Evolutionary conservation across 2,888 invertebrate genomes (phyloP).

Genomic region (Dynastes maya): DNA sequence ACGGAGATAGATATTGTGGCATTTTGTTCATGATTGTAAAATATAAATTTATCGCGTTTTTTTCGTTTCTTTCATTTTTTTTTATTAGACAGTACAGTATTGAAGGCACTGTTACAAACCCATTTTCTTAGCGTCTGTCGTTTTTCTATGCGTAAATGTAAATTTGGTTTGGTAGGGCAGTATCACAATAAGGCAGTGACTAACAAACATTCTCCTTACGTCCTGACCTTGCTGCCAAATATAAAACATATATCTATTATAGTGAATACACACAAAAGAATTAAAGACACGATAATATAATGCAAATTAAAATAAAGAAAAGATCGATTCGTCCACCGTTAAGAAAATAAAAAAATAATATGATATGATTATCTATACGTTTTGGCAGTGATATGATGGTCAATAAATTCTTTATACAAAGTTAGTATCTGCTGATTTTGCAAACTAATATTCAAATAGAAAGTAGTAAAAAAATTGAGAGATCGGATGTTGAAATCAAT

Average conservation of each 20-base stretch:
- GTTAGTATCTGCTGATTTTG: too few relatives aligned
- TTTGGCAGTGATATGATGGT: constrained; percentile 52
- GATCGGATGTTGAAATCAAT: too few relatives aligned
- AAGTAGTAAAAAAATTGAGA: too few relatives aligned
- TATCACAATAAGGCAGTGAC: constrained; percentile 67
- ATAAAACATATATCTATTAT: constrained; percentile 20
- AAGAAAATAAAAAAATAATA: constrained; percentile 29
- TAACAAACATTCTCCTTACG: constrained; percentile 49
- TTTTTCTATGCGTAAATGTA: constrained; percentile 56
- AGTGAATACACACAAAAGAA: constrained; percentile 4
- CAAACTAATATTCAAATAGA: too few relatives aligned
- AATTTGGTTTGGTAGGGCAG: constrained; percentile 63
- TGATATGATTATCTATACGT: constrained; percentile 45
- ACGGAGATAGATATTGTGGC: constrained; percentile 53
- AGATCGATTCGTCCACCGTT: not conserved
- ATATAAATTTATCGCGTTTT: constrained; percentile 60
- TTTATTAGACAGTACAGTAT: constrained; percentile 61
- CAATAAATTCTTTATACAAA: constrained; percentile 13
- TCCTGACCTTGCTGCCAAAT: constrained; percentile 53
- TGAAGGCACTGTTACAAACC: constrained; percentile 66
- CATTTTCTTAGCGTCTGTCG: constrained; percentile 55
- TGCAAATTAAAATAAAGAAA: constrained; percentile 13
- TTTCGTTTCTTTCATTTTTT: constrained; percentile 51
- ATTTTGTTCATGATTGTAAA: constrained; percentile 64
- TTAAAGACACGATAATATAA: constrained; percentile 23